Evolutionary conservation across 2,797 vertebrate genomes (phyloP).

Genomic region (Clamator glandarius): DNA sequence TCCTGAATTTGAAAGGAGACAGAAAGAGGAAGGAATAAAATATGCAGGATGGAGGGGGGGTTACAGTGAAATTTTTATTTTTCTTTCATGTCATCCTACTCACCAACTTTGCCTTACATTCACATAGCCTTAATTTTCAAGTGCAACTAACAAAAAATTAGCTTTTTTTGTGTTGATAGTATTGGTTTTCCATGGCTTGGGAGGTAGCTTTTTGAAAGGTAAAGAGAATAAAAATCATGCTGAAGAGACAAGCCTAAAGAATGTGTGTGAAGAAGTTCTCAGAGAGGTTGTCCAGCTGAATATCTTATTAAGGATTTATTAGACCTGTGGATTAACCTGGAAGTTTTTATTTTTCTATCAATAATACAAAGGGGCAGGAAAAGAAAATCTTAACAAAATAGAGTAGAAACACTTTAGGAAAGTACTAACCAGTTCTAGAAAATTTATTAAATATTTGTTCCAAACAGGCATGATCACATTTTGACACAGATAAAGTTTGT

Average conservation of each 20-base stretch:
- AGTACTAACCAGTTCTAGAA: neutral
- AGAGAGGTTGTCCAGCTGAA: neutral
- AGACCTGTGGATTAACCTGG: neutral
- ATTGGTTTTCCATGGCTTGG: neutral
- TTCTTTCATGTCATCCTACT: neutral
- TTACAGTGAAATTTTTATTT: neutral
- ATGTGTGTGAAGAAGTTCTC: neutral
- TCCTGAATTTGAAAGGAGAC: neutral
- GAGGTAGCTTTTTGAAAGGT: neutral
- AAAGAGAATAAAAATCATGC: neutral
- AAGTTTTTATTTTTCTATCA: neutral
- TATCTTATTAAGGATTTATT: neutral
- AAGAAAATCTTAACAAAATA: neutral
- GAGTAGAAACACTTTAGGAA: neutral
- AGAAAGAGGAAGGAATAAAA: neutral
- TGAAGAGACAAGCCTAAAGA: neutral
- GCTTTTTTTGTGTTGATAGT: neutral
- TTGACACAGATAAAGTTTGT: neutral
- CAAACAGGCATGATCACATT: accelerated
- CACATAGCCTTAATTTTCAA: neutral
- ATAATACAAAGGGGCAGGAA: neutral
- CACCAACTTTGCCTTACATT: neutral
- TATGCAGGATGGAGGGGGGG: neutral
- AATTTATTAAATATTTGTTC: neutral
- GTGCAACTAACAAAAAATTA: neutral